phyloP scores from a whole-genome alignment of 2,888 invertebrate genomes.

The Pristionchus fissidentatus region DNA sequence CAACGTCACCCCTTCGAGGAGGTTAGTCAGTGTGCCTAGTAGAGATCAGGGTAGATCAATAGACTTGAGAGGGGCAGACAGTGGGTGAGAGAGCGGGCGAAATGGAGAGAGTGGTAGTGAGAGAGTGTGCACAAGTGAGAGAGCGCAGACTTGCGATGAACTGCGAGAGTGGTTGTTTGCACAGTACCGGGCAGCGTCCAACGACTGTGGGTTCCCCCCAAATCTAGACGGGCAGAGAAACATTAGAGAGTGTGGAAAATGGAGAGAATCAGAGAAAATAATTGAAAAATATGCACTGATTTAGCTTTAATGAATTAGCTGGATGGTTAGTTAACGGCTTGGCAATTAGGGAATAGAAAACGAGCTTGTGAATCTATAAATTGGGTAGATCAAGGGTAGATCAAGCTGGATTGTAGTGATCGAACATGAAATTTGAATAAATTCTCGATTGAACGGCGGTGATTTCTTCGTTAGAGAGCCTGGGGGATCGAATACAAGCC shows the following conservation, averaged over 20 bases:
- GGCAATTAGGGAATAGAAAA: too few relatives aligned
- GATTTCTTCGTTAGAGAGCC: too few relatives aligned
- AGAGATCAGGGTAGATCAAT: slow-evolving; percentile 36
- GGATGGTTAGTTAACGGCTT: too few relatives aligned
- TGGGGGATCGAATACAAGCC: background rate
- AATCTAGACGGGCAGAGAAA: background rate
- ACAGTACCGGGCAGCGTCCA: slow-evolving; percentile 38
- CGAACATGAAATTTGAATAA: background rate
- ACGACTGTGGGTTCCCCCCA: too few relatives aligned
- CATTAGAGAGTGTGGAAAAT: background rate
- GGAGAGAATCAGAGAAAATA: slow-evolving; percentile 9
- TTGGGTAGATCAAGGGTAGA: background rate
- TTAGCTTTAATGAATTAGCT: too few relatives aligned
- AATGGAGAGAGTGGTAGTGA: background rate
- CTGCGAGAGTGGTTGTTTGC: slow-evolving; percentile 1
- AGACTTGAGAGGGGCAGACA: background rate
- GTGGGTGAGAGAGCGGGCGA: background rate
- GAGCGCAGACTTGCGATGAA: background rate
- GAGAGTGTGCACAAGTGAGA: slow-evolving; percentile 24
- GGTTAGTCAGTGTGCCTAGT: slow-evolving; percentile 36
- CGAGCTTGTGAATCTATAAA: too few relatives aligned
- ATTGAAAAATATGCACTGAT: too few relatives aligned
- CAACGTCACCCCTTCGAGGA: slow-evolving; percentile 1
- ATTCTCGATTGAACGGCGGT: background rate
- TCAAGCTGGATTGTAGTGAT: background rate